These are phyloP conservation scores for Brachyrhaphis roseni DNA, from an alignment of 2,797 vertebrate genomes.

Conservation along the genomic window DNA sequence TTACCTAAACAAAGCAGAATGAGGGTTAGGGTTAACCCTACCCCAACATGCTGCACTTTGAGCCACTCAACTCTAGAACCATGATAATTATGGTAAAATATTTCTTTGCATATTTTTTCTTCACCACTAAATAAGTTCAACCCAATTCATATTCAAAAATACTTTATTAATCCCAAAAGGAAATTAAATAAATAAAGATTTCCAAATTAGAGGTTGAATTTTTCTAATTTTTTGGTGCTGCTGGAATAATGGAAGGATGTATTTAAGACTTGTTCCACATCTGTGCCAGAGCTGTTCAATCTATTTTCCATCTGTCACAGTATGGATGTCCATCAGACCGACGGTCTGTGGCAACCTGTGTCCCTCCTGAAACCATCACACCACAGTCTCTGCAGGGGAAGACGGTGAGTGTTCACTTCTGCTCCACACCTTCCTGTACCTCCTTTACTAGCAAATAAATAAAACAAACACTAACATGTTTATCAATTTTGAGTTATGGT, in stretches of 20 bases:
- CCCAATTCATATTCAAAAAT: too few relatives aligned
- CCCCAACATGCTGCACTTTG: neutral
- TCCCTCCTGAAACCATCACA: conserved; percentile 84
- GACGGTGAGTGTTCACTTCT: conserved; percentile 83
- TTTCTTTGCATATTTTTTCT: neutral
- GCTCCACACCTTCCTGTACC: neutral
- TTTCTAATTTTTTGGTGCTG: neutral
- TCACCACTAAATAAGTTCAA: neutral
- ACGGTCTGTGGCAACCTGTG: conserved; percentile 80
- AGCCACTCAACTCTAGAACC: neutral
- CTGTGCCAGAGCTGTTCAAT: neutral
- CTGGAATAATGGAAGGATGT: neutral
- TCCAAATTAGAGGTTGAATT: neutral
- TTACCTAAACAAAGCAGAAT: too few relatives aligned
- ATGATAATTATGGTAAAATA: neutral
- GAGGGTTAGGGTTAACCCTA: too few relatives aligned
- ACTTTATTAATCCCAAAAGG: too few relatives aligned
- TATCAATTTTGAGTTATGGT: neutral
- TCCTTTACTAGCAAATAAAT: neutral
- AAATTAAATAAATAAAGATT: neutral
- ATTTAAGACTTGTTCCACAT: neutral
- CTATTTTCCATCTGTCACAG: conserved; percentile 64
- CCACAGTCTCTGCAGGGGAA: conserved; percentile 92
- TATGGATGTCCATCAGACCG: conserved; percentile 86
- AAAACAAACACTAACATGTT: neutral